Percentiles rank a stretch among this genome's conserved stretches.
Conservation (phyloP, 2,888 invertebrate genomes). For the Actias luna region DNA sequence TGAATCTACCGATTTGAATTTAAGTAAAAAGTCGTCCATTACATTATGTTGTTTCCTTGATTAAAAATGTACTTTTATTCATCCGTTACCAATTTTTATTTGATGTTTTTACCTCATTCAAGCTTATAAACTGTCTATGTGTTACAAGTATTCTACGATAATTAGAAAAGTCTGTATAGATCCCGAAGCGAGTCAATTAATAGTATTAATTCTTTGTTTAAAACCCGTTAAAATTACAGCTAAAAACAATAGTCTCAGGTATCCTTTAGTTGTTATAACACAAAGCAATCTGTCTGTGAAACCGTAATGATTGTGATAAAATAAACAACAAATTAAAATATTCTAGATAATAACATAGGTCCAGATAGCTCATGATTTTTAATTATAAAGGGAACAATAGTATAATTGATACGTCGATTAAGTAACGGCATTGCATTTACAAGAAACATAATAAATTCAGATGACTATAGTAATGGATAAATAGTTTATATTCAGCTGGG, state of each 20-base stretch:
- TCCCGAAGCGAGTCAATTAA: neutral
- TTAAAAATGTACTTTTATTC: no score
- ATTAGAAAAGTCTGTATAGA: neutral
- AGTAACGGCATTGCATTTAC: neutral
- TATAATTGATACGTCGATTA: slow-evolving; percentile 3
- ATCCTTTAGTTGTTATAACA: neutral
- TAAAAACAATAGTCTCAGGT: neutral
- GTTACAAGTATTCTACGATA: neutral
- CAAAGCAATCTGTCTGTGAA: neutral
- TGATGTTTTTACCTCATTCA: neutral
- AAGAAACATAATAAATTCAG: neutral
- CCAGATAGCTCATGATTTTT: neutral
- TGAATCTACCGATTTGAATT: no score
- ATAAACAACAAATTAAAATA: neutral
- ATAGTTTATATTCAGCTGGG: slow-evolving; percentile 2
- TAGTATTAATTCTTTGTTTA: neutral
- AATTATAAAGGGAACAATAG: slow-evolving; percentile 4
- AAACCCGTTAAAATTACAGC: neutral
- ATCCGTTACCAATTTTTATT: neutral
- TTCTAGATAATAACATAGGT: neutral
- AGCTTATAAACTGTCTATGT: neutral
- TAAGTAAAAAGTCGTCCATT: no score
- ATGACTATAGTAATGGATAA: neutral
- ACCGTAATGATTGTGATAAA: neutral
- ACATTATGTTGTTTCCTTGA: no score